Base-by-base conservation (phyloP, 1,140 invertebrate genomes). In the Drosophila azteca region DNA sequence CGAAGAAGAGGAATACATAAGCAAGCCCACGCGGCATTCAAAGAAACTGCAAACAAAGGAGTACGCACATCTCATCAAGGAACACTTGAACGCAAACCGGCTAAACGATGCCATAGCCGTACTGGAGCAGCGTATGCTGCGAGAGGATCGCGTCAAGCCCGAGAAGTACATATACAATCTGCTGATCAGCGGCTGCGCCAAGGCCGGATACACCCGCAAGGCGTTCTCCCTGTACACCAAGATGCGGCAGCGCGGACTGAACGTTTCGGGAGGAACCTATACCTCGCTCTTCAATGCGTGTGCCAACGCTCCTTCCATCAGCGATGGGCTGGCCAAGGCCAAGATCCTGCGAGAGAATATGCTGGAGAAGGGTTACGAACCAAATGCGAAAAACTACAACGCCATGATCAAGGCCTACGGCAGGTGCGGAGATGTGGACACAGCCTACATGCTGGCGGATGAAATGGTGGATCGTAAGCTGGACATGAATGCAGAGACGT, bases 391-490 rank as follows among this genome's bases (percentile, higher is more conserved):
- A 3, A 96, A 96, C 89, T 98, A 97, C 76, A 95, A 97, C 94
- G 94, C 95, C 4, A 95, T 98, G 95, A 96, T 98, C 7, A 98
- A 97, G 93, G 96, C 97, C 3, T 99, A 96, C 93, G 96, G 96
- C 3, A 92, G 95, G 69, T 96, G 96, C 92, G 95, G 95, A 5
- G 95, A 97, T 90, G 79, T 97, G 11, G 63, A 93, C 51, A 95
- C 94, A 52, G 96, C 97, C 6, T 98, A 98, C 92, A 72, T 93
- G 83, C 87, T 98, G 55, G 95, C 96, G 8, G 97, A 98, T 93
- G 95, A 98, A 93, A 97, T 98, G 95, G 76, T 92, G 1, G 92
- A 94, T 35, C 95, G 95, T 53, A 92, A 94, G 53, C 91, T 96
- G n/a, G 88, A 92, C 50, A 92, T 96, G n/a, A 94, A 93, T 81